phyloP scores from a whole-genome alignment of 2,888 invertebrate species.

The Epinotia ramella region DNA sequence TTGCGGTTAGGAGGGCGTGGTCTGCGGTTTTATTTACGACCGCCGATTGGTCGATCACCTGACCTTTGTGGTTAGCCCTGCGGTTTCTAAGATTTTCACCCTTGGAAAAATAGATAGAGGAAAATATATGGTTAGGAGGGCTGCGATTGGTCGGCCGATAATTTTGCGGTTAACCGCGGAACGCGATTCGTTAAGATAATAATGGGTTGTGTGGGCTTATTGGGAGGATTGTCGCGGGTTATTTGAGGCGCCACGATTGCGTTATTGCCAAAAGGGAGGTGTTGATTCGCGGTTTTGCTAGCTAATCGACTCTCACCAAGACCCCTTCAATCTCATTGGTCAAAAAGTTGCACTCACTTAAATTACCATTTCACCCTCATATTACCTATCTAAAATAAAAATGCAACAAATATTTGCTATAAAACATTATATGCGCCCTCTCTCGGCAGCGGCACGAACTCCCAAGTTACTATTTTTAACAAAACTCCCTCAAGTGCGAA shows the following conservation, averaged over 20 bases:
- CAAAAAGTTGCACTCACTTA: neutral
- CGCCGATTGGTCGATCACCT: slow-evolving; percentile 86
- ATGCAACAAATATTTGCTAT: neutral
- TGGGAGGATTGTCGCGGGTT: slow-evolving; percentile 73
- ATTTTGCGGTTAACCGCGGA: slow-evolving; percentile 83
- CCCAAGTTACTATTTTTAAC: slow-evolving; percentile 73
- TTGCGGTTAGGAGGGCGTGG: slow-evolving; percentile 88
- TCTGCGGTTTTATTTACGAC: slow-evolving; percentile 86
- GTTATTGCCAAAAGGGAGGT: slow-evolving; percentile 43
- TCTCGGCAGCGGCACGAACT: slow-evolving; percentile 64
- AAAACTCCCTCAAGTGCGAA: slow-evolving; percentile 78
- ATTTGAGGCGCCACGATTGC: slow-evolving; percentile 55
- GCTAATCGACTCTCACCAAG: slow-evolving; percentile 25
- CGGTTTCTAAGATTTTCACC: slow-evolving; percentile 87
- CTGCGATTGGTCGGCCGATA: slow-evolving; percentile 76
- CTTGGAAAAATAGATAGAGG: slow-evolving; percentile 82
- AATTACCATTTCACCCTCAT: neutral
- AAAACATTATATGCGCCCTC: slow-evolving; percentile 70
- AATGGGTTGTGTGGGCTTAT: slow-evolving; percentile 69
- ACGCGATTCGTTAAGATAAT: slow-evolving; percentile 82
- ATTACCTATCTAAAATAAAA: neutral
- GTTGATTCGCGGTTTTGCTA: slow-evolving; percentile 41
- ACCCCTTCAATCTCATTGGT: slow-evolving; percentile 36
- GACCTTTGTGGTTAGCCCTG: slow-evolving; percentile 86
- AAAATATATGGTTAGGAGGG: slow-evolving; percentile 72